Conservation (phyloP, 2,113 vertebrate species). For the Anthoscopus minutus region DNA sequence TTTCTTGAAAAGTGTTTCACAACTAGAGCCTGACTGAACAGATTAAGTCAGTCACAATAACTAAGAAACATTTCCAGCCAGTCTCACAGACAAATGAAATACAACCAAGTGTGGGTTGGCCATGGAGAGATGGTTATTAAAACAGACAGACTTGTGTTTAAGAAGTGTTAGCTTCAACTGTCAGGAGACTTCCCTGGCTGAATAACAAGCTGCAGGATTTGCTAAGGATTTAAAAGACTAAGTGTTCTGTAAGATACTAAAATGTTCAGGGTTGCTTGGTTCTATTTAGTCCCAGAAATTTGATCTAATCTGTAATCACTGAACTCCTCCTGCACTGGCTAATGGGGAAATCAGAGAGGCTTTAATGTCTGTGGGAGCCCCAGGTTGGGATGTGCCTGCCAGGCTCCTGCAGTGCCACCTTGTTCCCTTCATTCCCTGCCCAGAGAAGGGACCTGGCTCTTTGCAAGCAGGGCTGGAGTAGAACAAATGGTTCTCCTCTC, state of each 20-base stretch:
- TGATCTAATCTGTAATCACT: not conserved
- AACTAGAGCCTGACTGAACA: not conserved
- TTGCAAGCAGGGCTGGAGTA: not conserved
- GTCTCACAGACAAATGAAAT: not conserved
- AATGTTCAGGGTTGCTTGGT: not conserved
- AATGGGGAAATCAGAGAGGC: not conserved
- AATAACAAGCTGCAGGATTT: not conserved
- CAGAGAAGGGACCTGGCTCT: not conserved
- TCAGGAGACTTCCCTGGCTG: not conserved
- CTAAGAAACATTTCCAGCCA: not conserved
- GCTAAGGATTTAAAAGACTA: not conserved
- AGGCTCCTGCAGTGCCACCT: accelerated
- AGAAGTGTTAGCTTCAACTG: conserved; percentile 13
- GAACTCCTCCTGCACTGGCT: not conserved
- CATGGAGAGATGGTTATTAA: not conserved
- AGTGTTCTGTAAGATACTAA: not conserved
- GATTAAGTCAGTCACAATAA: conserved; percentile 35
- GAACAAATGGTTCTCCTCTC: conserved; percentile 2
- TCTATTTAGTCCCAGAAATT: not conserved
- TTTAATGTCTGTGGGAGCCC: not conserved
- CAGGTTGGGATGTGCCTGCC: accelerated
- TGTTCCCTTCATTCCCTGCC: not conserved
- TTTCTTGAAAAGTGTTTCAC: not conserved
- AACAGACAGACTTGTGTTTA: conserved; percentile 6
- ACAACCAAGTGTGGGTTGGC: conserved; percentile 12